Evolutionary conservation across 2,113 vertebrate genomes (phyloP), one percentile per base, ranked within the genome.

Genomic region (Bolborhynchus lineola): DNA sequence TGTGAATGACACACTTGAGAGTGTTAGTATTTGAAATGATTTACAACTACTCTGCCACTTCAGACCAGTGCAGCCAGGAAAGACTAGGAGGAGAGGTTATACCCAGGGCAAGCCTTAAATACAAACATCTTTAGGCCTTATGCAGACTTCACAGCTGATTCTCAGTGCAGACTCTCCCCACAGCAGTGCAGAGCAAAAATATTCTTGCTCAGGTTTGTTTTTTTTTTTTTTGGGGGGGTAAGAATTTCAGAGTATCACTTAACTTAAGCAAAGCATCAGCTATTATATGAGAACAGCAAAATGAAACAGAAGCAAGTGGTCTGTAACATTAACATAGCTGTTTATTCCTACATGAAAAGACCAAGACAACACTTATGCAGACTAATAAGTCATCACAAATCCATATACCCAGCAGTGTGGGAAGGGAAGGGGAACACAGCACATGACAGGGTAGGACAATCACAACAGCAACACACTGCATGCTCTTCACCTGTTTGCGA

Each of bases 401-500:
- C 69, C 80, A 86, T 0, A 0, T 8, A 72, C 10, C 29, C 86
- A 79, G 72, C 71, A 93, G 78, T 1, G 64, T 71, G 85, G 2
- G 7, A 28, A 71, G 89, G 91, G 53, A 68, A 79, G 46, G 85
- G 86, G 85, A 65, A 85, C 63, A 68, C 1, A 0, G 28, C 80
- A 95, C 70, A 72, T 31, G 74, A 93, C 62, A 62, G 78, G 59
- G 52, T 20, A 53, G 31, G 55, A 82, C 88, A 88, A 88, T 17
- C 92, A 86, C 96, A 89, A 88, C 87, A 94, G 53, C 83, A 88
- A 93, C 95, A 97, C 79, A 87, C 64, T 1, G 8, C 96, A 86
- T 95, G 91, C 96, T 85, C 50, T 95, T 98, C 97, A 98, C 98
- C 98, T 98, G 97, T 95, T 98, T 96, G 95, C 95, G 97, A 86